Evolutionary conservation across 2,797 vertebrate genomes (phyloP), one percentile per base, ranked within the genome.

Genomic region (Bovichtus diacanthus): DNA sequence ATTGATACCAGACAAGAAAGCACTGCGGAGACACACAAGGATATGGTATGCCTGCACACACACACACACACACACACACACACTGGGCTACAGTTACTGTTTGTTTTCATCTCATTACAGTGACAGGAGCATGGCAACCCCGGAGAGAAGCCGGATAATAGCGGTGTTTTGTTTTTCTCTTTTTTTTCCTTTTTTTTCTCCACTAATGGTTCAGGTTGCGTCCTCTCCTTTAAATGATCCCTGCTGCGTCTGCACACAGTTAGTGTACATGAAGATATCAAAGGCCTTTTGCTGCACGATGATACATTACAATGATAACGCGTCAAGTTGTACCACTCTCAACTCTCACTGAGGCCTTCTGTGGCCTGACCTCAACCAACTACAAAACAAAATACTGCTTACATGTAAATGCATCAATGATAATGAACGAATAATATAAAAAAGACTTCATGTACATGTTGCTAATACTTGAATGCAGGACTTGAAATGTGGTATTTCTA

Each of bases 31-130:
- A 88, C 68, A 82, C 81, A 74, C 78, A 55, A 6, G 64, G 49
- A 74, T 74, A 74, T 72, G 60, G 47, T 55, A 70, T 77, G 65
- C 70, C 78, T 73, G 62, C 58, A 51, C 44, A 53, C 39, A 70
- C 34, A 54, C 66, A 31, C 62, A 41, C 55, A 19, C 68, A 74
- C 47, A 70, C 44, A 54, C 36, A 62, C 43, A 64, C 56, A 67
- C 46, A 63, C 51, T n/a, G 39, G 34, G 72, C 68, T 85, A 85
- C 65, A 85, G 78, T 88, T 89, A 81, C 86, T 76, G 81, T 91
- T 92, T 92, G 85, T 90, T 92, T 93, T 91, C 72, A 70, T 87
- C 79, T 85, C 82, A 84, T 89, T 89, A 82, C 81, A 90, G 51
- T 80, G 80, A 90, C 85, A 88, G 82, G 47, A 87, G 79, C 82